A percentile compares a stretch with the other conserved stretches of the same genome.
These are phyloP conservation scores for Sebastes iracundus DNA, from an alignment of 2,797 vertebrate species.

Conservation along the genomic window DNA sequence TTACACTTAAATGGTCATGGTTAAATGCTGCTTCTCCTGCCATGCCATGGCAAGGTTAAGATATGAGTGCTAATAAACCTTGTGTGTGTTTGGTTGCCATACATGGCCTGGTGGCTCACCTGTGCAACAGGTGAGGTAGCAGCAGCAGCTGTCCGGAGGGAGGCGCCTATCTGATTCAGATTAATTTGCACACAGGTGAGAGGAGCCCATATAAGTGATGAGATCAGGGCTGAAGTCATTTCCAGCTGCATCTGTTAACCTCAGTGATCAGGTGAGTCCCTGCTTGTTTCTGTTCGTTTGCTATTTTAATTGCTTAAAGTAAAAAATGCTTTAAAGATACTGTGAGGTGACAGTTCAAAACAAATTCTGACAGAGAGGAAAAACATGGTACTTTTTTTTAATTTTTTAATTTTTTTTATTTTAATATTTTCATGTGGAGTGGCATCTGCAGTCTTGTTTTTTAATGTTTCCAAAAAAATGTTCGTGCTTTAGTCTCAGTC, in stretches of 20 bases:
- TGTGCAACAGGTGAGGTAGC: background rate
- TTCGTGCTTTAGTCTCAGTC: background rate
- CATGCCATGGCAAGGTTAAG: background rate
- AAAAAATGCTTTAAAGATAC: background rate
- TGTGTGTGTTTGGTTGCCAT: background rate
- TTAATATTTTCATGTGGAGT: background rate
- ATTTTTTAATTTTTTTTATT: accelerated
- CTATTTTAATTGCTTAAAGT: accelerated
- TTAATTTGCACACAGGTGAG: conserved; percentile 56
- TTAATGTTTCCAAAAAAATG: background rate
- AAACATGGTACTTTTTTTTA: background rate
- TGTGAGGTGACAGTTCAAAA: background rate
- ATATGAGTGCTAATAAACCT: accelerated
- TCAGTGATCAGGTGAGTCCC: conserved; percentile 63
- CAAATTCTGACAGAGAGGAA: too few relatives aligned
- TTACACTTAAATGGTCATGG: background rate
- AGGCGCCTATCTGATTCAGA: conserved; percentile 34
- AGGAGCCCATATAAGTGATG: conserved; percentile 55
- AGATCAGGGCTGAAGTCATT: conserved; percentile 1
- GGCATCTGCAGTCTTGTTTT: background rate
- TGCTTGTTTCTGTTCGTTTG: background rate
- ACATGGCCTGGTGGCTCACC: background rate
- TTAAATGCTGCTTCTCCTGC: too few relatives aligned
- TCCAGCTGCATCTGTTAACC: conserved; percentile 10
- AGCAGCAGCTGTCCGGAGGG: conserved; percentile 2